phyloP scores from a whole-genome alignment of 2,797 vertebrate genomes.

The Enteromius trimaculatus region DNA sequence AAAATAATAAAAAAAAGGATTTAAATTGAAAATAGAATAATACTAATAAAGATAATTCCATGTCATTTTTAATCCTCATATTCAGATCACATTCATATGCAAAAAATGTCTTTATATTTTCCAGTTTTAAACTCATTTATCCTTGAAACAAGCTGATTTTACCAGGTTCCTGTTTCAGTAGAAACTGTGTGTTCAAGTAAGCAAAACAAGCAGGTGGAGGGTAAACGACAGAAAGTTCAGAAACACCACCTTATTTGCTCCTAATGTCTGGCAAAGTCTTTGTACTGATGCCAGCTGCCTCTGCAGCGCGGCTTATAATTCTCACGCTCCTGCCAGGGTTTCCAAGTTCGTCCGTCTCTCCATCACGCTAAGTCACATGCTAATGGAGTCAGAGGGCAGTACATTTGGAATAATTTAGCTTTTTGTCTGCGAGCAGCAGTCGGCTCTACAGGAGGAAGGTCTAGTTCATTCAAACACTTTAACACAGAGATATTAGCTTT shows the following conservation, averaged over 20 bases:
- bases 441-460: constrained; percentile 50
- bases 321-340: constrained; percentile 36
- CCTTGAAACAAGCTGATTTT: not conserved
- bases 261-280: constrained; percentile 58
- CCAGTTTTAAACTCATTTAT: not conserved
- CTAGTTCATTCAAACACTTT: constrained; percentile 38
- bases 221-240: not conserved
- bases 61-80: not conserved
- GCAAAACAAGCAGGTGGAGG: not conserved
- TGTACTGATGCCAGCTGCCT: constrained; percentile 61
- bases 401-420: constrained; percentile 54
- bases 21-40: not conserved
- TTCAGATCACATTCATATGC: not conserved
- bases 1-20: not conserved
- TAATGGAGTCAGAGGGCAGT: constrained; percentile 58
- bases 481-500: constrained; percentile 51
- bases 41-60: not conserved
- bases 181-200: not conserved
- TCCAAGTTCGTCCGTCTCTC: constrained; percentile 46
- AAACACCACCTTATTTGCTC: constrained; percentile 15
- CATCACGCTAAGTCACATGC: constrained; percentile 39
- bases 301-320: constrained; percentile 40
- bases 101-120: not conserved
- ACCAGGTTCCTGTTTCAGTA: not conserved
- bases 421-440: constrained; percentile 46